Conservation (phyloP, 2,888 invertebrate genomes). For the Tillus elongatus region DNA sequence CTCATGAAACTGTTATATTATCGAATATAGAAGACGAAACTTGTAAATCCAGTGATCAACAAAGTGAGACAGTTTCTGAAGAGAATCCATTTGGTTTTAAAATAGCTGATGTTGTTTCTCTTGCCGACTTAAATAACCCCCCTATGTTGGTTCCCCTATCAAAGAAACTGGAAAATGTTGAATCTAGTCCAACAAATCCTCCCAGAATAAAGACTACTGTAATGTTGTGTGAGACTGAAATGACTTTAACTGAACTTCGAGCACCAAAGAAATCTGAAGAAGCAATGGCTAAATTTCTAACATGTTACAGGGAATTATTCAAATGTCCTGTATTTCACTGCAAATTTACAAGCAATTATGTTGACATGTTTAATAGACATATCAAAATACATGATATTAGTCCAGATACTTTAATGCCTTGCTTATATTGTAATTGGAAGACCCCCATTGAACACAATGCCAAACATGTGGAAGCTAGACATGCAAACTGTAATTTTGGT, state of each 20-base stretch:
- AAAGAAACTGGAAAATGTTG: conserved; percentile 10
- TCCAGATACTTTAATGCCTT: conserved; percentile 37
- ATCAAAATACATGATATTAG: conserved; percentile 33
- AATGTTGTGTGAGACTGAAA: conserved; percentile 14
- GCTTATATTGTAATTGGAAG: conserved; percentile 45
- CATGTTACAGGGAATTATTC: conserved; percentile 39
- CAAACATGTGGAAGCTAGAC: conserved; percentile 52
- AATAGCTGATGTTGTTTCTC: conserved; percentile 34
- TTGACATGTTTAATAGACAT: conserved; percentile 39
- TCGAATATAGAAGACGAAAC: conserved; percentile 7
- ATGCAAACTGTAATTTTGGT: conserved; percentile 52
- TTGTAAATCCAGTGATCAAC: neutral
- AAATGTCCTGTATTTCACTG: conserved; percentile 51
- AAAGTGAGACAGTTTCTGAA: conserved; percentile 32
- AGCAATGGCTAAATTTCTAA: conserved; percentile 33
- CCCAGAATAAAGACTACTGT: too few relatives aligned
- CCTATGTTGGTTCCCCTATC: conserved; percentile 18
- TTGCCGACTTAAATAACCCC: conserved; percentile 23
- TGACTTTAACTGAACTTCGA: conserved; percentile 21
- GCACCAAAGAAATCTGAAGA: conserved; percentile 31
- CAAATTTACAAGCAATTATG: conserved; percentile 40
- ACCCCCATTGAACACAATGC: conserved; percentile 37
- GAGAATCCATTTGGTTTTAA: conserved; percentile 40
- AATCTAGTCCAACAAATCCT: too few relatives aligned
- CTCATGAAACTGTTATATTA: conserved; percentile 6